Conservation (phyloP, 1,140 invertebrate species). For the Andricus grossulariae region DNA sequence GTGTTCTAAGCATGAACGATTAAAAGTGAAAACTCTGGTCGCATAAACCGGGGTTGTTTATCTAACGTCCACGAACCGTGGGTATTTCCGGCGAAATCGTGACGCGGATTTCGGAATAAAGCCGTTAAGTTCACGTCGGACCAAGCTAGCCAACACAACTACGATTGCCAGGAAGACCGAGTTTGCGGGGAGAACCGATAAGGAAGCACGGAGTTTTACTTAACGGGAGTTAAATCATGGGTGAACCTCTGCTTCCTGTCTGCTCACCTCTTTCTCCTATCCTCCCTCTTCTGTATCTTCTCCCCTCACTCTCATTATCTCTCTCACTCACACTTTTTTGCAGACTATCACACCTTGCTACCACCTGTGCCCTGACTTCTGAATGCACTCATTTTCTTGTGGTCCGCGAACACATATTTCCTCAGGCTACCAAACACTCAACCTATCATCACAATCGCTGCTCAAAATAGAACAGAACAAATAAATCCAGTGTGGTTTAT, state of each 20-base stretch:
- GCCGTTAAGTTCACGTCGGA: constrained; percentile 1
- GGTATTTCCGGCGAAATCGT: constrained; percentile 19
- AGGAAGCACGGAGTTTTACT: constrained; percentile 61
- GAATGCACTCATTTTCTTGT: constrained; percentile 8
- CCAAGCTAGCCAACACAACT: not conserved
- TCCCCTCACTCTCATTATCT: constrained; percentile 3
- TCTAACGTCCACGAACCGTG: constrained; percentile 28
- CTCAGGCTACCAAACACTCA: not conserved
- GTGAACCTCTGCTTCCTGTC: constrained; percentile 60
- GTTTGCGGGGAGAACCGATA: constrained; percentile 47
- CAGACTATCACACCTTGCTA: constrained; percentile 14
- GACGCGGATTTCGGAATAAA: not conserved
- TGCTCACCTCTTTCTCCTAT: constrained; percentile 14
- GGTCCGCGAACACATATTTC: constrained; percentile 5
- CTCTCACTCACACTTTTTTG: constrained; percentile 6
- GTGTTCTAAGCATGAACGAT: not conserved
- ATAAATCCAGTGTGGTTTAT: not conserved
- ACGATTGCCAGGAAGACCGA: not conserved
- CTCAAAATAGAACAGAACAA: constrained; percentile 29
- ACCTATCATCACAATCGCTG: constrained; percentile 5
- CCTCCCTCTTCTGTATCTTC: not conserved
- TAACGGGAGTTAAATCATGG: constrained; percentile 65
- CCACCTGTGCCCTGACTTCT: constrained; percentile 1
- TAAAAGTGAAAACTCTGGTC: constrained; percentile 17
- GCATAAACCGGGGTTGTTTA: constrained; percentile 17